phyloP scores from a whole-genome alignment of 2,113 vertebrate genomes.

The Pontoporia blainvillei region DNA sequence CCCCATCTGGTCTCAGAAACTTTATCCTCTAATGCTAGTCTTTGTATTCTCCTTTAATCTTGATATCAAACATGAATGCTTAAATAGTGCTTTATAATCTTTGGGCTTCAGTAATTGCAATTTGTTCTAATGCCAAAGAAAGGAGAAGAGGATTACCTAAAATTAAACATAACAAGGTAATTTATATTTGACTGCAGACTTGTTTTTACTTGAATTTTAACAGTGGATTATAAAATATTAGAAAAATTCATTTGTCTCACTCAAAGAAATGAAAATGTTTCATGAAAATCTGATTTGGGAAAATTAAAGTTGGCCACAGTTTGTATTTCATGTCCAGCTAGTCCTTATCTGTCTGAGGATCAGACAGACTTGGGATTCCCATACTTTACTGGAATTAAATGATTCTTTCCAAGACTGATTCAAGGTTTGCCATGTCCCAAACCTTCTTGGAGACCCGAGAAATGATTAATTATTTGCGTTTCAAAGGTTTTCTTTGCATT shows the following conservation, averaged over 20 bases:
- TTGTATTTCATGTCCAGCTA: background rate
- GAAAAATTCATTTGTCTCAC: background rate
- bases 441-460: background rate
- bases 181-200: background rate
- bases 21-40: background rate
- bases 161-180: constrained; percentile 46
- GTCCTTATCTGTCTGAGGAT: background rate
- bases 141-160: background rate
- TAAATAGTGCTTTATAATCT: background rate
- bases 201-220: constrained; percentile 46
- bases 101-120: background rate
- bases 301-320: background rate
- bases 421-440: background rate
- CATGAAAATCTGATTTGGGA: constrained; percentile 17
- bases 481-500: background rate
- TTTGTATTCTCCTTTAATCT: background rate
- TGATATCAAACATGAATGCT: background rate
- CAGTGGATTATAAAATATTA: background rate
- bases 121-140: constrained; percentile 27
- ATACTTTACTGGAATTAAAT: background rate
- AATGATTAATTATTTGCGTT: background rate
- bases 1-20: background rate
- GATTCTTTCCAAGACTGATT: background rate
- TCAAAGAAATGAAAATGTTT: constrained; percentile 19
- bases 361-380: background rate